Evolutionary conservation across 2,113 vertebrate species (phyloP), one percentile per base, ranked within the genome.

Genomic region (Oreochromis spilurus): DNA sequence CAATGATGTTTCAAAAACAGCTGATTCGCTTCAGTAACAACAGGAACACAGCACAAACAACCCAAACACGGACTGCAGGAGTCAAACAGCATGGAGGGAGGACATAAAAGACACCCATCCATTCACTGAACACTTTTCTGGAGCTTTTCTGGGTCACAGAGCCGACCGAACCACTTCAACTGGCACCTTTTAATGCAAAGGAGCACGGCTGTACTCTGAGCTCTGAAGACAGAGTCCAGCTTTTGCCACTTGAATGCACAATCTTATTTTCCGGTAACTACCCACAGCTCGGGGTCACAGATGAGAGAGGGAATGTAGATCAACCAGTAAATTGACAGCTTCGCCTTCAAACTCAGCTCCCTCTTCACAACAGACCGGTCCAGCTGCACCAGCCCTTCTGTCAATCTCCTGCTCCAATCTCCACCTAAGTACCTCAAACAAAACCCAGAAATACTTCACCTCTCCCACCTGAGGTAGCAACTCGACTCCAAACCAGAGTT

Each of bases 91-190:
- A 45, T 17, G 67, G 26, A 72, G 21, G 58, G 67, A 11, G 40
- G 40, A 72, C 67, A 48, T 16, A 31, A 19, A 31, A 50, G 6
- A 50, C 1, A 17, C 9, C 43, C 70, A 50, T 29, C 70, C 4
- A 19, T 17, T 31, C 26, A 5, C 16, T 3, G 2, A 72, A 17
- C 40, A 16, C 21, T 45, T 21, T 21, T 26, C 67, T 45, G 67
- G 21, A 48, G 43, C 43, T 50, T 29, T n/a, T 77, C 43, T 2
- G 43, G 43, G 6, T 4, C 60, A 13, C 5, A 65, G 60, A 65
- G 34, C 2, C 2, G 2, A 65, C 19, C 1, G 6, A 50, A 31
- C 24, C 0, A 0, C 43, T 17, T 48, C 24, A 29, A 0, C 43
- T 5, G 1, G 40, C 70, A 77, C 43, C 70, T 48, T 77, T 10